Conservation (phyloP, 2,113 vertebrate genomes). For the Malurus cyaneus region DNA sequence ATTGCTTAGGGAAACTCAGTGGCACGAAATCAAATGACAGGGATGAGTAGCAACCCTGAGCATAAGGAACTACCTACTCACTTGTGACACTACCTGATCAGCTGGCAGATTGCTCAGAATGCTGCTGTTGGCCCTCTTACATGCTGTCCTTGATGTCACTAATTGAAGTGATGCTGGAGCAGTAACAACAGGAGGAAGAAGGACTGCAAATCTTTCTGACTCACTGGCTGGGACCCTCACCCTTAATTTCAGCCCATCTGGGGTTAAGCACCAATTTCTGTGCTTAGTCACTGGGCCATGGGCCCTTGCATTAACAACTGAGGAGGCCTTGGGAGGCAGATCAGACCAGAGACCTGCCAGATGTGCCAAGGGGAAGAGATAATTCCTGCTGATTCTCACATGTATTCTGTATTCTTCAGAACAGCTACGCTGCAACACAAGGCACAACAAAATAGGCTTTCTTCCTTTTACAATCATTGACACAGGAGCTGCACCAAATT, state of each 20-base stretch:
- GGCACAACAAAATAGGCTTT: background rate
- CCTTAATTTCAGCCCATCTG: background rate
- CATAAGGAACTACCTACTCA: background rate
- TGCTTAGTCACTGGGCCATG: background rate
- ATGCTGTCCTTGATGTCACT: background rate
- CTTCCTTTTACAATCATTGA: background rate
- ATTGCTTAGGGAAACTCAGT: background rate
- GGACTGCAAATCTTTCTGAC: background rate
- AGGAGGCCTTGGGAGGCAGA: background rate
- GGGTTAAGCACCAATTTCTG: background rate
- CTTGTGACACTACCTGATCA: background rate
- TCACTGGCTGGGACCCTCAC: background rate
- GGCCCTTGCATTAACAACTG: background rate
- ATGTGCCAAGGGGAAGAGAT: background rate
- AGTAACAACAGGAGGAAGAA: background rate
- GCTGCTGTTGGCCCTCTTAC: background rate
- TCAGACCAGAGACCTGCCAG: background rate
- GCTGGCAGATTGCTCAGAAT: background rate
- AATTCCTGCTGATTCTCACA: background rate
- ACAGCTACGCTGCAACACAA: background rate
- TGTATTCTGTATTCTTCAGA: too few relatives aligned
- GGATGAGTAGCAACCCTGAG: background rate
- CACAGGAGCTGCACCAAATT: background rate
- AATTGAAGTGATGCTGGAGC: background rate
- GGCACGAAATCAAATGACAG: background rate